Evolutionary conservation across 64 coral and sea anemone genomes (phyloP).

Genomic region (Cladopsammia gracilis): DNA sequence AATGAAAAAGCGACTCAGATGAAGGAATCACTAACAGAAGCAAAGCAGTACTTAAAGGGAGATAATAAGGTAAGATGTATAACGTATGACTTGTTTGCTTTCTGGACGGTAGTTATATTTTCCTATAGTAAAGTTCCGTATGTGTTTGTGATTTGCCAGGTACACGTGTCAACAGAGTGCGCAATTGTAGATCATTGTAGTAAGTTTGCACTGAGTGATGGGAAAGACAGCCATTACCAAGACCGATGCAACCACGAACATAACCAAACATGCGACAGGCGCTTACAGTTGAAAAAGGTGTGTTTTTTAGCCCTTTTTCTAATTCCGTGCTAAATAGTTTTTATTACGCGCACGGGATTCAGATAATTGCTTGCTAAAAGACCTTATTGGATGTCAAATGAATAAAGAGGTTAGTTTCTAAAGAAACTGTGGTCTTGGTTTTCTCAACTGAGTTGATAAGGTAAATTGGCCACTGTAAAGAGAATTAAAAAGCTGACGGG

Average conservation of each 20-base stretch:
- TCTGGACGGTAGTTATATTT: neutral
- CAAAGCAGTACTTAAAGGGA: conserved; percentile 25
- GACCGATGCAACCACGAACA: conserved; percentile 38
- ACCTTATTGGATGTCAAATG: neutral
- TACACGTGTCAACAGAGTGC: conserved; percentile 23
- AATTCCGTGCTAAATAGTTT: too few relatives aligned
- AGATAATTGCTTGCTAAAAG: too few relatives aligned
- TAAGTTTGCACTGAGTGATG: conserved; percentile 45
- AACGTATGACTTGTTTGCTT: neutral
- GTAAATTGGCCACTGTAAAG: too few relatives aligned
- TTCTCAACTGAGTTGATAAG: too few relatives aligned
- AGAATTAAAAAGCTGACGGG: too few relatives aligned
- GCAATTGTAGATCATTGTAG: conserved; percentile 34
- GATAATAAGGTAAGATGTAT: conserved; percentile 36
- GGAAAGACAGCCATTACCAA: conserved; percentile 18
- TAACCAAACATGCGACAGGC: conserved; percentile 27
- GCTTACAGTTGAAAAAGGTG: conserved; percentile 53
- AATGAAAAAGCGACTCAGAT: conserved; percentile 24
- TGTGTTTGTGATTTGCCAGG: conserved; percentile 5
- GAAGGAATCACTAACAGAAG: conserved; percentile 7
- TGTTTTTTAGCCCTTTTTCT: conserved; percentile 2
- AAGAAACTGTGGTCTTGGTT: too few relatives aligned
- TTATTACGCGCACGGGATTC: too few relatives aligned
- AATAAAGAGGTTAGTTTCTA: too few relatives aligned
- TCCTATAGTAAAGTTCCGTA: neutral